A percentile compares a stretch with the other conserved stretches of the same genome.
Conservation (phyloP, 37 sponge, comb jelly and placozoan species). For the Ephydatia muelleri region DNA sequence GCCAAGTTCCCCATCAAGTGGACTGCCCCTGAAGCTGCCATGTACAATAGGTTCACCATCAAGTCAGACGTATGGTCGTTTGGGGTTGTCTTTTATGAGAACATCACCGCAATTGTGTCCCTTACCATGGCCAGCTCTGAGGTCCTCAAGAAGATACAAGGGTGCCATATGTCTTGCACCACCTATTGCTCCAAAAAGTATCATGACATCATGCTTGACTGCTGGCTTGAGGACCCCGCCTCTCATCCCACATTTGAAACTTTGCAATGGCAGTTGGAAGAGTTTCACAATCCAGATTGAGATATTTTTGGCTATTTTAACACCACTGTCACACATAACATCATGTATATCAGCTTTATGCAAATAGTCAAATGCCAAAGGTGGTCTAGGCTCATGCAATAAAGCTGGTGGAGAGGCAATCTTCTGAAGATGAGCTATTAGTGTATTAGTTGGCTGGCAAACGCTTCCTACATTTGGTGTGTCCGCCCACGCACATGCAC, state of each 20-base stretch:
- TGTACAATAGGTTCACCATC: conserved; percentile 86
- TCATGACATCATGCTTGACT: conserved; percentile 85
- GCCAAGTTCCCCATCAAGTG: conserved; percentile 98
- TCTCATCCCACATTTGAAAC: conserved; percentile 89
- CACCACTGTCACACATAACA: no score
- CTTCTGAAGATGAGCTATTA: no score
- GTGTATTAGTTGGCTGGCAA: no score
- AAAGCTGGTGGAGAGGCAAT: no score
- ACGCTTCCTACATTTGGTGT: no score
- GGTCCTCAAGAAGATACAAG: conserved; percentile 71
- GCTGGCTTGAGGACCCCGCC: conserved; percentile 86
- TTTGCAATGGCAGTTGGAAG: conserved; percentile 84
- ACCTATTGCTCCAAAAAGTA: conserved; percentile 71
- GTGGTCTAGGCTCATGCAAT: no score
- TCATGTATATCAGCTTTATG: no score
- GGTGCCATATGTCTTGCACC: conserved; percentile 84
- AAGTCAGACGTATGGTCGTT: conserved; percentile 99
- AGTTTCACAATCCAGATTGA: conserved; percentile 77
- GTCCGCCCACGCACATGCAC: no score
- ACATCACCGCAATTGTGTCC: conserved; percentile 90
- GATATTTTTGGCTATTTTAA: no score
- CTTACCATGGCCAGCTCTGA: conserved; percentile 95
- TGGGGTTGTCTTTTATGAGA: conserved; percentile 90
- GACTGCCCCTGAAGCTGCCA: conserved; percentile 96
- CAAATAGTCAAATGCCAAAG: no score